Base-by-base conservation (phyloP, 1,140 invertebrate genomes). In the Prorops nasuta region DNA sequence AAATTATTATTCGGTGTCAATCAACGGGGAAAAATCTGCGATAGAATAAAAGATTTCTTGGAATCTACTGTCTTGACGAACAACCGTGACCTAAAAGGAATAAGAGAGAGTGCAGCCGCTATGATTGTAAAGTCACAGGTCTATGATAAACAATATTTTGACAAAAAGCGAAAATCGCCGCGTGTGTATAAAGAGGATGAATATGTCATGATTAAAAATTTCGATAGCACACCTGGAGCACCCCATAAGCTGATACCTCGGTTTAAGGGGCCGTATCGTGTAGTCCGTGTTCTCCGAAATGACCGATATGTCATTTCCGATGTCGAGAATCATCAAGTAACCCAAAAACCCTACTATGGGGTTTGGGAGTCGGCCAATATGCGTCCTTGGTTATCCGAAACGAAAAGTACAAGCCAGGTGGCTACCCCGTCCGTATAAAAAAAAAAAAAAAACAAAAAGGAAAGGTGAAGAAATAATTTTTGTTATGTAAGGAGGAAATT, bases 171-270 rank as follows among this genome's bases (percentile, higher is more conserved):
- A 44, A 63, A 59, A 42, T 9, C 17, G 16, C 16, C 61, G 3
- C 17, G 14, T 6, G 24, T 42, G 14, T 67, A 64, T 42, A 20
- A 44, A 8, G 35, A 50, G 18, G 62, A 60, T 10, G 64, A 67
- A 52, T 63, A 63, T 41, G 52, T 64, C 3, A 51, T 62, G 45
- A 55, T 64, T n/a, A 43, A 12, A 21, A 66, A 66, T 42, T 28
- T 51, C 12, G 64, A 64, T 41, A 36, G 35, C 9, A 58, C 62
- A 38, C 24, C 55, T 10, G 61, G 61, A 8, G 37, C 45, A n/a
- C 56, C 58, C n/a, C 59, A 61, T 40, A 64, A 64, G 36, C 42
- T 63, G 2, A 24, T 60, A 16, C 59, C 62, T n/a, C 51, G 60
- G 40, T 63, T 58, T 53, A 52, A 55, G 31, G 59, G 61, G 3